These are phyloP conservation scores for Chaunax sp. DNA, from an alignment of 2,797 vertebrate species.

Conservation along the genomic window DNA sequence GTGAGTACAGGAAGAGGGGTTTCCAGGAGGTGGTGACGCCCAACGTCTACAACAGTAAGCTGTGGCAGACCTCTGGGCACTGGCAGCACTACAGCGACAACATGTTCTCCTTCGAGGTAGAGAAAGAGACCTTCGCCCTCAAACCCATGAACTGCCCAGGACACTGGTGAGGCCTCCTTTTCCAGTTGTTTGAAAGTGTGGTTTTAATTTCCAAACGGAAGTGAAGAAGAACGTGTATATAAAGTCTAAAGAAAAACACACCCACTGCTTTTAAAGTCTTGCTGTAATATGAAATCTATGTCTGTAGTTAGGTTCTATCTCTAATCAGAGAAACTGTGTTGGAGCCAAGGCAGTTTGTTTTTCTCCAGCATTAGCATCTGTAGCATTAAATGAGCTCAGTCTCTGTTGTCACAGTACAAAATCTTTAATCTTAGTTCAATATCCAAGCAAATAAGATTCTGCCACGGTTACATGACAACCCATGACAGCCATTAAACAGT, in stretches of 20 bases:
- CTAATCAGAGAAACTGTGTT: constrained; percentile 9
- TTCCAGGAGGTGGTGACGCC: constrained; percentile 98
- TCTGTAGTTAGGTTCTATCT: constrained; percentile 3
- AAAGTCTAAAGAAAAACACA: too few species aligned
- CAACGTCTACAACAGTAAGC: constrained; percentile 96
- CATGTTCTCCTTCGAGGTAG: constrained; percentile 98
- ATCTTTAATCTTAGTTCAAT: not conserved
- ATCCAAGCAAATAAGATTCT: not conserved
- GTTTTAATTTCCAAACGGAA: not conserved
- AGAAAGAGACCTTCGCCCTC: constrained; percentile 96
- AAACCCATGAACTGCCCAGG: constrained; percentile 99
- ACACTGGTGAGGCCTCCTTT: constrained; percentile 87
- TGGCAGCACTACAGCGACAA: constrained; percentile 99
- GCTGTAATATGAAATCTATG: constrained; percentile 9
- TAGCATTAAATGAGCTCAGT: not conserved
- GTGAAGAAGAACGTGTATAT: too few species aligned
- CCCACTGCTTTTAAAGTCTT: not conserved
- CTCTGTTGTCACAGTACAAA: constrained; percentile 2
- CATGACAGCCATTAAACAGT: not conserved
- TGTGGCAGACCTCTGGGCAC: constrained; percentile 97
- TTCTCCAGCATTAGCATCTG: not conserved
- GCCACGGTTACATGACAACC: not conserved
- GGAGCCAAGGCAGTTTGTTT: not conserved
- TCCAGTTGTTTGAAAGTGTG: not conserved
- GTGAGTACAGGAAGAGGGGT: constrained; percentile 93